Base-by-base conservation (phyloP, 2,113 vertebrate genomes). In the Nansenia antarctica region DNA sequence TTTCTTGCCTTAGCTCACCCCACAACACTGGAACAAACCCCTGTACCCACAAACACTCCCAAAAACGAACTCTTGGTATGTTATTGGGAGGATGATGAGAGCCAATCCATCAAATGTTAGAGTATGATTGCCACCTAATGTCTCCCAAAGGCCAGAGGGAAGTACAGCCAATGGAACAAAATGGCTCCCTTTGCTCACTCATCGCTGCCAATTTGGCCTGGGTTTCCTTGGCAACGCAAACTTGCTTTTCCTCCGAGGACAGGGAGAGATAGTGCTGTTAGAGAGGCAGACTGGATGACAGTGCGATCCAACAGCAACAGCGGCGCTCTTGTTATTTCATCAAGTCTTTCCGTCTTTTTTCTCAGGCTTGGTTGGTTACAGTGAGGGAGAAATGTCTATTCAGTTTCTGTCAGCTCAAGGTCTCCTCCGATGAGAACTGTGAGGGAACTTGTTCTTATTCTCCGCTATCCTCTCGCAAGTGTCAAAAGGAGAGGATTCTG, bases 181-280 rank as follows among this genome's bases (percentile, higher is more conserved):
- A 92, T 90, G 87, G 89, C 83, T 82, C 74, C 88, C 82, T 77
- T 70, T 85, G 84, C 86, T 86, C 82, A 81, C 82, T 87, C 83
- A 79, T 85, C 76, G 74, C 72, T 47, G 69, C 83, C 82, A 90
- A 88, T 82, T 90, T 90, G 87, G 80, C 77, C 35, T 15, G 62
- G 72, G 90, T 93, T 89, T 80, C 90, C 88, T 62, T 91, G 87
- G 87, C 86, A 93, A 92, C 91, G 45, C 78, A 86, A 91, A 89
- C 87, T 89, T 89, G 82, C 75, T 87, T 90, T 81, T 86, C 82
- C 80, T 54, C 66, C 22, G 83, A 81, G 80, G 86, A 86, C 73
- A n/a, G 74, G 71, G 65, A 78, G 82, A 82, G 84, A 86, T 32
- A 69, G 80, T 74, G 78, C 82, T 78, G 76, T 61, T 80, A 35